Evolutionary conservation across 2,888 invertebrate species (phyloP), one percentile per base, ranked within the genome.

Genomic region (Caenorhabditis sp.): DNA sequence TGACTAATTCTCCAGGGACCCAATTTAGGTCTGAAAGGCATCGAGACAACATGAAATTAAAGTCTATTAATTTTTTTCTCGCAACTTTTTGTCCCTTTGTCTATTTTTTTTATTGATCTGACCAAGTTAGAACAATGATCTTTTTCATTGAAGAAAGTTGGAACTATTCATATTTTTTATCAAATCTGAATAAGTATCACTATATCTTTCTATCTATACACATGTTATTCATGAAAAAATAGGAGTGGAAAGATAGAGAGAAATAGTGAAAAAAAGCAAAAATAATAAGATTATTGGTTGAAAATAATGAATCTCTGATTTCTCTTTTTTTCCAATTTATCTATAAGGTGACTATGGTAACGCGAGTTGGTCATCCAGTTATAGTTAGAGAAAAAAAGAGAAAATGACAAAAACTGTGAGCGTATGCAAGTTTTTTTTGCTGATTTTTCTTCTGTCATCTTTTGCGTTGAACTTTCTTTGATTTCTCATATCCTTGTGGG

Each of bases 271-370:
- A 17, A 17, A 17, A 43, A 43, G 14, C 8, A 17, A 43, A 57
- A 37, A 65, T 62, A 69, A 69, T 58, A 62, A 62, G 69, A 70
- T 70, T 65, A 53, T 54, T 49, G 49, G 23, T 31, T 36, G 64
- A 61, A 61, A 58, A 66, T 43, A 37, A 64, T 43, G 27, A 62
- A 69, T 63, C 60, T 64, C 57, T 64, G 57, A 63, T 49, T 67
- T 43, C 64, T 61, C 58, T 31, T n/a, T 31, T n/a, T 70, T 58
- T 58, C 64, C 65, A 69, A 69, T 65, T 70, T 58, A 55, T 68
- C 23, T 37, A 37, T 59, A 53, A 53, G 58, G 69, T 69, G 61
- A 55, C 61, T 58, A 64, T 69, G 69, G 64, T 23, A 58, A 65
- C 51, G 43, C 8, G 10, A 17, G 43, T 43, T 43, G 43, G 43